Percentiles rank a stretch among this genome's conserved stretches.
phyloP scores from a whole-genome alignment of 2,113 vertebrate species.

The Callopanchax toddi region DNA sequence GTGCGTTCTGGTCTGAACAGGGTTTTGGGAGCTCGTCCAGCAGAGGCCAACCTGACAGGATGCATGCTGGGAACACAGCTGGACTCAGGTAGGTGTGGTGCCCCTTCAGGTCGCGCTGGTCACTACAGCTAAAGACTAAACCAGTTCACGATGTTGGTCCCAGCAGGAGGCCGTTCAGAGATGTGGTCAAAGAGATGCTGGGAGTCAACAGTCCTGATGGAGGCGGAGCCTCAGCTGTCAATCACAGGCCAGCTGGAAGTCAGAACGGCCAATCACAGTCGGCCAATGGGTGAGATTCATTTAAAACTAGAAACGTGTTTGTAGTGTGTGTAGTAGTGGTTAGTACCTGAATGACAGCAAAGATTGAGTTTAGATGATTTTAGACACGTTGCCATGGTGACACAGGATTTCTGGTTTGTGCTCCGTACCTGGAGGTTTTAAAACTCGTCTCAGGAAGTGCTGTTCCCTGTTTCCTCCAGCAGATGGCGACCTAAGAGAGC shows the following conservation, averaged over 20 bases:
- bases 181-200: slow-evolving; percentile 41
- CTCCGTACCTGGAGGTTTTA: too few species aligned
- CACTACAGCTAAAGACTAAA: not conserved
- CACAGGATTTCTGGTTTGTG: too few species aligned
- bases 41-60: slow-evolving; percentile 17
- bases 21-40: slow-evolving; percentile 15
- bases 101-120: not conserved
- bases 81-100: slow-evolving; percentile 34
- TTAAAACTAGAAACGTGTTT: too few species aligned
- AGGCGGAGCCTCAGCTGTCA: not conserved
- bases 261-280: slow-evolving; percentile 12
- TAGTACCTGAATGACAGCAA: too few species aligned
- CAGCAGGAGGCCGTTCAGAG: slow-evolving; percentile 18
- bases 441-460: too few species aligned
- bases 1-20: slow-evolving; percentile 29
- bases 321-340: too few species aligned
- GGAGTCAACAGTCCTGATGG: slow-evolving; percentile 17
- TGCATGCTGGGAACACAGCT: slow-evolving; percentile 16
- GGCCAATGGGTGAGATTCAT: slow-evolving; percentile 14
- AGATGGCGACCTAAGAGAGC: slow-evolving; percentile 77
- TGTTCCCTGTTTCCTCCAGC: slow-evolving; percentile 14
- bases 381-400: too few species aligned
- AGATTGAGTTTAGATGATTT: too few species aligned
- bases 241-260: not conserved
- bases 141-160: not conserved